Evolutionary conservation across 2,888 invertebrate genomes (phyloP), one percentile per base, ranked within the genome.

Genomic region (Orthosia cruda): DNA sequence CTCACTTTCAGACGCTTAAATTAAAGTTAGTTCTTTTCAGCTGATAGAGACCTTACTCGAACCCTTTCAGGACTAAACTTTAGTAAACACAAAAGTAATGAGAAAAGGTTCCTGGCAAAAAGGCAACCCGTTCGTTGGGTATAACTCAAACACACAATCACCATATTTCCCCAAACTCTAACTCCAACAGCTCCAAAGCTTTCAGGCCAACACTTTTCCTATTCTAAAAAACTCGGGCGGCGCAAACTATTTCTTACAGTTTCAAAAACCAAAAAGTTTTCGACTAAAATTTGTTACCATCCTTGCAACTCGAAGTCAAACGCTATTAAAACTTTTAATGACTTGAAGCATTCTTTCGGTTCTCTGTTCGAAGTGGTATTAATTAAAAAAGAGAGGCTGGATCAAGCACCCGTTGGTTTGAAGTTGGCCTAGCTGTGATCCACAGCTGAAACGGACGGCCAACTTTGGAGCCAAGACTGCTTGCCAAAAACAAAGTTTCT

Each of bases 241-340:
- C 66, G 76, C 78, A 66, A 87, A 89, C 90, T 89, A 89, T 89
- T 90, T 88, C 90, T 90, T 88, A 81, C 84, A 81, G 84, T 88
- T 89, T 89, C 83, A 89, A 87, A 88, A 93, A 93, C 91, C 81
- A 71, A 83, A 92, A 94, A 93, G 91, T 92, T 91, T 90, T 91
- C 91, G 92, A 88, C 93, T 92, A 90, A 94, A 95, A 94, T 95
- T 93, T 95, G 94, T 94, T 93, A 91, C 95, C 92, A 91, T 92
- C 91, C 92, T 91, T 89, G 91, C 92, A 91, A 82, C 70, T 86
- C 90, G 88, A 93, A 95, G 94, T 95, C 95, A 95, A 95, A 96
- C 92, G 95, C 96, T 95, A 96, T 96, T 96, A 96, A 96, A 96
- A 96, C 90, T 96, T 96, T 96, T 96, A 96, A 96, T 96, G 96